Evolutionary conservation across 1,140 invertebrate genomes (phyloP).

Genomic region (Eriocheir sinensis): DNA sequence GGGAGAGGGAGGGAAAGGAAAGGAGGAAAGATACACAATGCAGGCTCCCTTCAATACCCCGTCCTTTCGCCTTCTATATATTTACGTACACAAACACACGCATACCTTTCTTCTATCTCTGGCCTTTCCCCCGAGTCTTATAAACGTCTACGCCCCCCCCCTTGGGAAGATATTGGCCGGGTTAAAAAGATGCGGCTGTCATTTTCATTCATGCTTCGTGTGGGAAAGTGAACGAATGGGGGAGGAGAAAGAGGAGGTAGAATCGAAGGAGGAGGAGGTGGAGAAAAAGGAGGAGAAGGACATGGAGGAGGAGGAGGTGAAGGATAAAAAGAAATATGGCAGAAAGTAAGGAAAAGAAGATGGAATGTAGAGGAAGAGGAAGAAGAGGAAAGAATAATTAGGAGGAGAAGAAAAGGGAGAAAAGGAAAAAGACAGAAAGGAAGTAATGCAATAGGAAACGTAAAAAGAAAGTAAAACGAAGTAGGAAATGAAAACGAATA

Average conservation of each 20-base stretch:
- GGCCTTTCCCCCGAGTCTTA: too few species aligned
- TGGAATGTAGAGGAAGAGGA: too few species aligned
- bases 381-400: too few species aligned
- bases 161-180: neutral
- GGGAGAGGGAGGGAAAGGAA: neutral
- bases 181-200: neutral
- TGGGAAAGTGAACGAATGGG: neutral
- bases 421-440: neutral
- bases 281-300: neutral
- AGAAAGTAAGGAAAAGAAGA: too few species aligned
- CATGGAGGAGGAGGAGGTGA: neutral
- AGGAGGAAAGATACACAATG: neutral
- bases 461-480: too few species aligned
- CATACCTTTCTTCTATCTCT: neutral
- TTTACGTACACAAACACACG: neutral
- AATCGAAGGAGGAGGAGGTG: neutral
- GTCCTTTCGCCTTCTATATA: neutral
- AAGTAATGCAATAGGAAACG: too few species aligned
- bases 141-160: too few species aligned
- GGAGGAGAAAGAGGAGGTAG: neutral
- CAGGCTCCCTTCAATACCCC: neutral
- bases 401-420: neutral
- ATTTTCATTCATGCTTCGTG: neutral
- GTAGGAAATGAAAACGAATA: too few species aligned
- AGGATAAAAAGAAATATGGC: too few species aligned